These are phyloP conservation scores for Myotis yumanensis DNA, from an alignment of 2,113 vertebrate species.

Conservation along the genomic window DNA sequence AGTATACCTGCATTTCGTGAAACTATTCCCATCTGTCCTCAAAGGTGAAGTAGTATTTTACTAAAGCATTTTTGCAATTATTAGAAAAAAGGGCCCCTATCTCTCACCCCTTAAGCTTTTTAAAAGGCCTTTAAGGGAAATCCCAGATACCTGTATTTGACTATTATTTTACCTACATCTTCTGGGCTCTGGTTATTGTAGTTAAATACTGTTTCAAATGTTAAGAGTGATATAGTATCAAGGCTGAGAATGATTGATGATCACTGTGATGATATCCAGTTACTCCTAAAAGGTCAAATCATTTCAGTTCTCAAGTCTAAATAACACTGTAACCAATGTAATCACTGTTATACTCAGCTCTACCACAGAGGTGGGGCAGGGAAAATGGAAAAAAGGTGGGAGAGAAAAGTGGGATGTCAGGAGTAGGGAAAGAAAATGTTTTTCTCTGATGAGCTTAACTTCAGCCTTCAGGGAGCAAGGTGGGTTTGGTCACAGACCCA, in stretches of 20 bases:
- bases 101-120: background rate
- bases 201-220: conserved; percentile 46
- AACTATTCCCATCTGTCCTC: background rate
- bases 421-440: background rate
- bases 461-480: background rate
- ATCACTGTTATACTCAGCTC: background rate
- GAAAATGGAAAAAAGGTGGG: background rate
- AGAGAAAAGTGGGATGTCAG: background rate
- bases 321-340: conserved; percentile 51
- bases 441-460: background rate
- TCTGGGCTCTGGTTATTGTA: background rate
- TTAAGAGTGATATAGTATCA: conserved; percentile 16
- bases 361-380: background rate
- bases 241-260: conserved; percentile 7
- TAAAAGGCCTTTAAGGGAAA: conserved; percentile 28
- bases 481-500: background rate
- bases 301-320: conserved; percentile 51
- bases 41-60: conserved; percentile 10
- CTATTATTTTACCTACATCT: background rate
- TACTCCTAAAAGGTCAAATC: background rate
- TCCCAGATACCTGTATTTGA: background rate
- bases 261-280: conserved; percentile 43
- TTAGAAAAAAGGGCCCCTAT: background rate
- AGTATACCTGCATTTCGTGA: background rate
- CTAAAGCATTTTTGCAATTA: background rate